Evolutionary conservation across 1,140 invertebrate species (phyloP), one percentile per base, ranked within the genome.

Genomic region (Papilio xuthus): DNA sequence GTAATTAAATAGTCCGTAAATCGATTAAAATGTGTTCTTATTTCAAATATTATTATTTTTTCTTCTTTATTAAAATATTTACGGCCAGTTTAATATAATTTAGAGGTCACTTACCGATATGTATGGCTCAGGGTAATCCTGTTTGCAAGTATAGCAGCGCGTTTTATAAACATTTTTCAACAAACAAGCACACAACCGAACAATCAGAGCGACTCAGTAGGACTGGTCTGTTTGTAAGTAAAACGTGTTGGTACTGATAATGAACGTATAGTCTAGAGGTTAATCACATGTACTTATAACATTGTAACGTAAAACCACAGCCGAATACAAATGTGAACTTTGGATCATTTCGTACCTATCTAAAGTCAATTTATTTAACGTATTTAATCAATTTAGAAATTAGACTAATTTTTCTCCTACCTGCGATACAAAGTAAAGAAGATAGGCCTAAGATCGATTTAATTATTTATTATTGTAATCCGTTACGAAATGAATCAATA

Each of bases 141-240:
- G 60, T 37, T 69, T 75, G 63, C 74, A 37, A 79, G n/a, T 56
- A 56, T 63, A 18, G 69, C 37, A 56, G n/a, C 28, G 56, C 60
- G 50, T 75, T 63, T 63, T 63, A 26, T 63, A 28, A 60, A 60
- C 56, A 60, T 60, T 9, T 26, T 60, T 60, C 44, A 15, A 26
- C 56, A 12, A 20, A 60, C 56, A 60, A 60, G 23, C 10, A 20
- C 56, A 60, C 56, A 60, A 60, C 56, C 56, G 12, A 60, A 60
- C 56, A 60, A 60, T 26, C 23, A 10, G 56, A 26, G 56, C 56
- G 56, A 60, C 56, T 12, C 20, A 26, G 9, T 26, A 20, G 9
- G 56, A 60, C 56, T 60, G 23, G 56, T 60, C 23, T 53, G 50
- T 53, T 20, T 23, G 23, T 26, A 26, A 9, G 56, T 23, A 60